phyloP scores from a whole-genome alignment of 2,888 invertebrate genomes.

The Tipula unca region DNA sequence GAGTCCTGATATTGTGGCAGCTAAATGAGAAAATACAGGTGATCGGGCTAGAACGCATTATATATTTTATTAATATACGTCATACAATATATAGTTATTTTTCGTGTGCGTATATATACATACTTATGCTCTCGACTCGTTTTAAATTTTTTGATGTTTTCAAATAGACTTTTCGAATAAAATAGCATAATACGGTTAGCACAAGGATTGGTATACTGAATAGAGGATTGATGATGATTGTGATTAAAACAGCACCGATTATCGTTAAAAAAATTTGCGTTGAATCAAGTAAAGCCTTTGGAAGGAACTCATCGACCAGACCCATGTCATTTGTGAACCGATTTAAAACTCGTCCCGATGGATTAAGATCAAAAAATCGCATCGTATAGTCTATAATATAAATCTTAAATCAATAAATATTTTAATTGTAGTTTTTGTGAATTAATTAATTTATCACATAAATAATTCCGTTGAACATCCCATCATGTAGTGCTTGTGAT shows the following conservation, averaged over 20 bases:
- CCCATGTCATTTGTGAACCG: slow-evolving; percentile 83
- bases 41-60: slow-evolving; percentile 53
- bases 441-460: slow-evolving; percentile 22
- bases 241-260: slow-evolving; percentile 51
- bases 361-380: slow-evolving; percentile 77
- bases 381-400: slow-evolving; percentile 43
- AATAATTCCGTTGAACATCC: slow-evolving; percentile 58
- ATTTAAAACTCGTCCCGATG: slow-evolving; percentile 65
- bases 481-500: slow-evolving; percentile 64
- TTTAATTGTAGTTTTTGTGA: too few relatives aligned
- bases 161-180: slow-evolving; percentile 54
- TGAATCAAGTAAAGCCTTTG: slow-evolving; percentile 59
- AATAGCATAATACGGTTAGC: slow-evolving; percentile 48
- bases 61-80: neutral
- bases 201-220: slow-evolving; percentile 51
- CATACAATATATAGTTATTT: slow-evolving; percentile 18
- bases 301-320: slow-evolving; percentile 66
- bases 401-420: neutral
- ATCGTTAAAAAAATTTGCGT: slow-evolving; percentile 45
- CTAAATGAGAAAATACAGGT: slow-evolving; percentile 71
- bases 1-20: slow-evolving; percentile 64
- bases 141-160: slow-evolving; percentile 62
- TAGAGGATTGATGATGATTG: slow-evolving; percentile 52
- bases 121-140: slow-evolving; percentile 53
- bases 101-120: too few relatives aligned